Evolutionary conservation across 2,797 vertebrate species (phyloP).

Genomic region (Oryzias sinensis): DNA sequence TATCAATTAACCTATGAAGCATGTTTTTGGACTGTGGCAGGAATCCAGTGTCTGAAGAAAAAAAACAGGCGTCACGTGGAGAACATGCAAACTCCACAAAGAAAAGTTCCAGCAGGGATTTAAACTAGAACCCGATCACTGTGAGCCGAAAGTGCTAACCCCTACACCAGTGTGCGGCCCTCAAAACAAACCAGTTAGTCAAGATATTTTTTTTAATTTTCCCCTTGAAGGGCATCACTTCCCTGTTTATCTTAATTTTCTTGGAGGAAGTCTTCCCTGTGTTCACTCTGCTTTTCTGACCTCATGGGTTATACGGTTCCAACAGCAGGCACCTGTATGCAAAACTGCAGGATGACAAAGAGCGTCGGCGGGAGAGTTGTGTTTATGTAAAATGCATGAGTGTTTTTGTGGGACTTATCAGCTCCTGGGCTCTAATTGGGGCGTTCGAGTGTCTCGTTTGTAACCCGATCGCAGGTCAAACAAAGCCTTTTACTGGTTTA

Average conservation of each 20-base stretch:
- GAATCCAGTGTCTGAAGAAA: no score
- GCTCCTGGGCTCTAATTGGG: constrained; percentile 50
- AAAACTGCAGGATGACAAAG: constrained; percentile 27
- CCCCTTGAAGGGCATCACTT: no score
- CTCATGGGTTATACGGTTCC: constrained; percentile 14
- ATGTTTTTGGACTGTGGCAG: no score
- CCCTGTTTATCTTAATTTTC: constrained; percentile 11
- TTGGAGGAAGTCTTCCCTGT: constrained; percentile 37
- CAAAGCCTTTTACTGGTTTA: constrained; percentile 6
- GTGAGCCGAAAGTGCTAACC: no score
- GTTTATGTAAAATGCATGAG: constrained; percentile 29
- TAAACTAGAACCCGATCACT: no score
- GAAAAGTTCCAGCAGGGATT: no score
- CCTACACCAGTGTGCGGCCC: no score
- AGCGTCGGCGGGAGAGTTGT: constrained; percentile 25
- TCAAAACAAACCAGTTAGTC: no score
- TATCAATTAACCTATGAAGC: no score
- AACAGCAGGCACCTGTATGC: constrained; percentile 22
- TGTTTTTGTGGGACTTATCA: constrained; percentile 9
- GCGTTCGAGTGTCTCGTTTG: constrained; percentile 54
- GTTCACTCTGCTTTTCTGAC: constrained; percentile 17
- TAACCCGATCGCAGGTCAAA: constrained; percentile 38
- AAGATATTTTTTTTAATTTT: no score
- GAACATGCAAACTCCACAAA: no score
- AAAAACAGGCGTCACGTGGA: no score